Base-by-base conservation (phyloP, 2,113 vertebrate genomes). In the Carettochelys insculpta region DNA sequence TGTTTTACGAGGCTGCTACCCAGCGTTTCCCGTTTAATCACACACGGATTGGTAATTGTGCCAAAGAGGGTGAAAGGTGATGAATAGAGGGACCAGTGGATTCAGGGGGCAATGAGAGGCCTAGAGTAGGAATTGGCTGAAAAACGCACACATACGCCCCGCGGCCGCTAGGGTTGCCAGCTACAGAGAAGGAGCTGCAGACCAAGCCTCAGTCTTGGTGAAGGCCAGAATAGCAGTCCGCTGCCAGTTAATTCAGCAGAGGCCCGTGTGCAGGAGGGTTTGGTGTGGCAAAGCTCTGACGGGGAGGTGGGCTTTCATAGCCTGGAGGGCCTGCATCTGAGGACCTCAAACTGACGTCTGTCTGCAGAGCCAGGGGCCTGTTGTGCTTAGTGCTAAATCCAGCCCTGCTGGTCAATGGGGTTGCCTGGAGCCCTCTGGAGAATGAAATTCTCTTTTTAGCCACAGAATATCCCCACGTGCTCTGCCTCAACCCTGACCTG, bases 231-330 rank as follows among this genome's bases (percentile, higher is more conserved):
- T 45, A 43, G 25, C 13, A 27, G 41, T 17, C 12, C 10, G 25
- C 22, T 27, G 25, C 4, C 17, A 31, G 17, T 0, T 0, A 85
- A 25, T 22, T 16, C 79, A 78, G 16, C 0, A 71, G n/a, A 38
- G 9, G 22, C 22, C 38, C 11, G 24, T 29, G 31, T 16, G 4
- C 29, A 54, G 56, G 17, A 45, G 13, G 38, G 27, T n/a, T 12
- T 86, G 83, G 22, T 12, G 22, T 25, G 38, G 68, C 38, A 43
- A 38, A 43, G 38, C 22, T 43, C 38, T 3, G 10, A 20, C 13
- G 22, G 6, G 19, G 41, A 73, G 38, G 38, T 6, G 38, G 22
- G 58, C 6, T 31, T 34, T 65, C 14, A 65, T 7, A n/a, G 16
- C 31, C 58, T 61, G 58, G 14, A 17, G 31, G 31, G 31, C 58